Evolutionary conservation across 2,797 vertebrate species (phyloP), one percentile per base, ranked within the genome.

Genomic region (Orestias chungarensis): DNA sequence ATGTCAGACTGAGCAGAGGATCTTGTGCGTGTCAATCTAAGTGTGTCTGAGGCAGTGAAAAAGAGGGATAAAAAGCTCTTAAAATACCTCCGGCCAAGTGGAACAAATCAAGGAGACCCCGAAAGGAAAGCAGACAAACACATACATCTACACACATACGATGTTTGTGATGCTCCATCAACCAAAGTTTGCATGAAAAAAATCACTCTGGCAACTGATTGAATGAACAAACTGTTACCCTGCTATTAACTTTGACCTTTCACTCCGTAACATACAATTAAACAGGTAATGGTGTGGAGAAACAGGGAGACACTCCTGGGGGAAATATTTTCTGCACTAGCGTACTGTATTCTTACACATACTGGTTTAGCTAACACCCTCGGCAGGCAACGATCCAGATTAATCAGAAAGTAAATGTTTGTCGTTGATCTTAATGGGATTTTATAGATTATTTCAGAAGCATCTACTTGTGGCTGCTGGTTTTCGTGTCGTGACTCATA

Each of bases 401-500:
- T 27, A 43, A 20, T 25, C 8, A 54, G 9, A 68, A 29, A 27
- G 40, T 1, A 29, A 42, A 27, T 15, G 23, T 42, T 50, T 52
- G 47, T 14, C 38, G 65, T 40, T 33, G 11, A 43, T 35, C 33
- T 61, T 38, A 33, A 33, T 61, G 20, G 2, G 33, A 42, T 23
- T 25, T 62, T 23, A 12, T 38, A 40, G 25, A 40, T 25, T 42
- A 40, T 62, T 35, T 6, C 20, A n/a, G 33, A 61, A 14, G n/a
- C 2, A 10, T 38, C 59, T 15, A 6, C 46, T 25, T 59, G 27
- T 15, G 31, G 11, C n/a, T 4, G 33, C 27, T 52, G 20, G 3
- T 25, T 25, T 5, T 66, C 54, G 47, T 35, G 27, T 29, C 31
- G 18, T 38, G 6, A 35, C 31, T 42, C 93, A 81, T 91, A 98